A percentile compares a stretch with the other conserved stretches of the same genome.
Evolutionary conservation across 2,113 vertebrate genomes (phyloP).

Genomic region (Tachycineta bicolor): DNA sequence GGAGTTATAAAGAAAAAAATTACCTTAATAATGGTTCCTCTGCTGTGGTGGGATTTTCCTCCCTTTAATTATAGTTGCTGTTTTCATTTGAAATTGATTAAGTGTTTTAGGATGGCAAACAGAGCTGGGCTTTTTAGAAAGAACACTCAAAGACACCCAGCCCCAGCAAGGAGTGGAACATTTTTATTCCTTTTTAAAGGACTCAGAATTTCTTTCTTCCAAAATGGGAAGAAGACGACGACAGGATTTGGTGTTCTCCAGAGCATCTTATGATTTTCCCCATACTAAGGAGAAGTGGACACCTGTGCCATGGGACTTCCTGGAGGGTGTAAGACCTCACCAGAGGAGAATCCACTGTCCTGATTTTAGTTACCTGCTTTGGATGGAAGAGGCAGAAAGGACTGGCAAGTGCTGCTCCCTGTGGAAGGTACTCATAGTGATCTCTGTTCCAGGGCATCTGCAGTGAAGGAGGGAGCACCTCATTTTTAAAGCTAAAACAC

Average conservation of each 20-base stretch:
- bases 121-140: slow-evolving; percentile 1
- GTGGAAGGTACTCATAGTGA: not conserved
- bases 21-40: slow-evolving; percentile 52
- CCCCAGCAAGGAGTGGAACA: not conserved
- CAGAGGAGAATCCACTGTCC: not conserved
- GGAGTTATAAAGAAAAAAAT: slow-evolving; percentile 52
- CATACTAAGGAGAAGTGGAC: not conserved
- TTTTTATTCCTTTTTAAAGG: not conserved
- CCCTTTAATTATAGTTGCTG: slow-evolving; percentile 57
- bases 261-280: not conserved
- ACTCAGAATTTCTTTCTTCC: not conserved
- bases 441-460: not conserved
- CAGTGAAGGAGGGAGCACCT: not conserved
- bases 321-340: not conserved
- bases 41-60: slow-evolving; percentile 55
- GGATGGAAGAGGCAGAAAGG: not conserved
- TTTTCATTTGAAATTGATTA: slow-evolving; percentile 65
- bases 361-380: not conserved
- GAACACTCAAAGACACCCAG: not conserved
- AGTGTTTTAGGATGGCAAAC: slow-evolving; percentile 46
- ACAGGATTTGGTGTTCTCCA: not conserved
- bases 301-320: not conserved
- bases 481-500: not conserved
- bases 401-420: not conserved
- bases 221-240: not conserved